phyloP scores from a whole-genome alignment of 1,140 invertebrate genomes.

The Venturia canescens region DNA sequence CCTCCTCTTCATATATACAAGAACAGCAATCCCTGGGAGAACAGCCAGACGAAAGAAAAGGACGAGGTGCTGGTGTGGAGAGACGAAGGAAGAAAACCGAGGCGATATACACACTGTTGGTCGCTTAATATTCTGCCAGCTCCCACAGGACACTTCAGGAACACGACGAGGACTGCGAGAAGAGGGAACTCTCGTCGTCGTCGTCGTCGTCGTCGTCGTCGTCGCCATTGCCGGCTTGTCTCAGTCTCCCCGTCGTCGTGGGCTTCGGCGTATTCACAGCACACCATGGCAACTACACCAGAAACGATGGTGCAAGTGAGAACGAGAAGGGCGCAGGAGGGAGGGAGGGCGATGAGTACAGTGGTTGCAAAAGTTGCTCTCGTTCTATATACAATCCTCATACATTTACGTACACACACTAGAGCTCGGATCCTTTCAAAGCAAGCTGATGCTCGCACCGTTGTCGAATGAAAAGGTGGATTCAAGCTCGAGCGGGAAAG shows the following conservation, averaged over 20 bases:
- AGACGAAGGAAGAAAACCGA: conserved; percentile 35
- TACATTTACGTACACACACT: background rate
- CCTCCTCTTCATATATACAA: background rate
- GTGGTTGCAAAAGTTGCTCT: conserved; percentile 29
- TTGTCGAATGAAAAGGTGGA: conserved; percentile 26
- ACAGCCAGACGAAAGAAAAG: conserved; percentile 13
- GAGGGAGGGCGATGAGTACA: background rate
- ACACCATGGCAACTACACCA: conserved; percentile 21
- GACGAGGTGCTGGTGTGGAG: conserved; percentile 30
- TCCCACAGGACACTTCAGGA: conserved; percentile 60
- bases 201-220: background rate
- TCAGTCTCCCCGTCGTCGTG: conserved; percentile 5
- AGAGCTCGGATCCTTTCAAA: conserved; percentile 20
- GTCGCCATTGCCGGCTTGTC: conserved; percentile 6
- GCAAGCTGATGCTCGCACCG: conserved; percentile 16
- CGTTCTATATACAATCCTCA: background rate
- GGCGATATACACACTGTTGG: conserved; percentile 40
- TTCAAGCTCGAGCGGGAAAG: conserved; percentile 1
- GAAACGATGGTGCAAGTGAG: conserved; percentile 3
- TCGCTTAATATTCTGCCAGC: conserved; percentile 69
- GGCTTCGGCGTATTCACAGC: conserved; percentile 32
- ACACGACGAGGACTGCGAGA: conserved; percentile 33
- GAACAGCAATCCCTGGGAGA: conserved; percentile 15
- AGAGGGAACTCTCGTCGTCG: conserved; percentile 20
- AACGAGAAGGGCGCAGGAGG: background rate